phyloP scores from a whole-genome alignment of 2,888 invertebrate genomes.

The Trichogramma evanescens region DNA sequence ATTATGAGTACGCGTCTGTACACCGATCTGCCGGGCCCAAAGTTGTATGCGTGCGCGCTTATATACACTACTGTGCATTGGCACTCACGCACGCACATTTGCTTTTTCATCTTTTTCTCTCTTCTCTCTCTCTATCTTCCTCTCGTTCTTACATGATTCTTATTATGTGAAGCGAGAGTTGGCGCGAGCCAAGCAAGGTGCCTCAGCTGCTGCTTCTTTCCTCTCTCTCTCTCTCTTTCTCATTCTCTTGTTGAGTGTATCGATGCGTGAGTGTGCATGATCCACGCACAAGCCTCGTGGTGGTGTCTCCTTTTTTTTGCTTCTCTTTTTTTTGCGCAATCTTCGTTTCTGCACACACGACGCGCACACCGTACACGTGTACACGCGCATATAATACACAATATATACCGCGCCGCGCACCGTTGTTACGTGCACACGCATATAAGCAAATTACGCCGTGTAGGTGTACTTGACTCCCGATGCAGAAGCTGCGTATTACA shows the following conservation, averaged over 20 bases:
- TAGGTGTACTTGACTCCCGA: too few species aligned
- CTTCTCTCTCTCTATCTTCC: neutral
- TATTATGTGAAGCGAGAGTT: neutral
- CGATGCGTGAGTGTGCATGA: neutral
- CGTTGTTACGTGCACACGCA: neutral
- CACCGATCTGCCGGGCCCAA: neutral
- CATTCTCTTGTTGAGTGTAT: neutral
- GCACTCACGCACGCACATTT: neutral
- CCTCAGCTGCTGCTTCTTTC: slow-evolving; percentile 7
- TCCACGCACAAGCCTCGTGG: slow-evolving; percentile 11
- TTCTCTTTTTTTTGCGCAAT: too few species aligned
- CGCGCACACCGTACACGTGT: slow-evolving; percentile 3
- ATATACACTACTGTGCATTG: too few species aligned
- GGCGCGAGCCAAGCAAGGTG: slow-evolving; percentile 17
- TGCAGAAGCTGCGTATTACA: too few species aligned
- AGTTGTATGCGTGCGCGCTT: slow-evolving; percentile 4
- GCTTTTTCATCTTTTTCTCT: neutral
- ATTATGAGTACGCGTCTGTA: too few species aligned
- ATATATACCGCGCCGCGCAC: neutral
- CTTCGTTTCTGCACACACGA: neutral
- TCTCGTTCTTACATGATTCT: neutral
- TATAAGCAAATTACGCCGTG: too few species aligned
- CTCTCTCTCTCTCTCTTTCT: neutral
- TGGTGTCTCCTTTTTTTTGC: slow-evolving; percentile 14
- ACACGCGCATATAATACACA: neutral